Base-by-base conservation (phyloP, 2,113 vertebrate genomes). In the Platanista minor region DNA sequence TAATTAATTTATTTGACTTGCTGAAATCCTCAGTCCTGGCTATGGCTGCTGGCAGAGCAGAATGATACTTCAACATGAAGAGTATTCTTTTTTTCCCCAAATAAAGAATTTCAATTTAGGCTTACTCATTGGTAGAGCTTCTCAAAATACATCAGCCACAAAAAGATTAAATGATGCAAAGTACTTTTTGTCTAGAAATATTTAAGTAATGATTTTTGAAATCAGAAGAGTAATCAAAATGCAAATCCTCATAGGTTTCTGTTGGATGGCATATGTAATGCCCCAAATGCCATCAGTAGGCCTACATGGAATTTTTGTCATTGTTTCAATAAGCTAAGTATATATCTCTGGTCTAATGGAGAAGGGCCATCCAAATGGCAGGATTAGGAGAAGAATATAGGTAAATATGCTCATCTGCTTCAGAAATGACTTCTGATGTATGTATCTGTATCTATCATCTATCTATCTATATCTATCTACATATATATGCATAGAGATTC, bases 1-100 rank as follows among this genome's bases (percentile, higher is more conserved):
- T 97, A 98, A 98, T 98, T 96, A 97, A 97, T 97, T 97, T 97
- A 95, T 97, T 98, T 91, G 91, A 81, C 71, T 80, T 97, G 92
- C 93, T 97, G 80, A 69, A 87, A 88, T 98, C 83, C 94, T 85
- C 80, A 83, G 87, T 27, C n/a, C 69, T 94, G 84, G 74, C 69
- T 15, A 6, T 57, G 69, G 92, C 71, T 75, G 12, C 85, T 87
- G 87, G 11, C 41, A 87, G 69, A 86, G 39, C 13, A 95, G 39
- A 96, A 11, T 57, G 17, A 85, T 92, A 41, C 86, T 86, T 94
- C 90, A 91, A 67, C 31, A n/a, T 15, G 77, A 31, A 81, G 33
- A 92, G 29, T 15, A 27, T 72, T 89, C 33, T 64, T 36, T 80
- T 11, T 11, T 25, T 2, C 5, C 14, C 18, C 52, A 25, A 33